Conservation (phyloP, 2,113 vertebrate species). For the Propithecus coquereli region DNA sequence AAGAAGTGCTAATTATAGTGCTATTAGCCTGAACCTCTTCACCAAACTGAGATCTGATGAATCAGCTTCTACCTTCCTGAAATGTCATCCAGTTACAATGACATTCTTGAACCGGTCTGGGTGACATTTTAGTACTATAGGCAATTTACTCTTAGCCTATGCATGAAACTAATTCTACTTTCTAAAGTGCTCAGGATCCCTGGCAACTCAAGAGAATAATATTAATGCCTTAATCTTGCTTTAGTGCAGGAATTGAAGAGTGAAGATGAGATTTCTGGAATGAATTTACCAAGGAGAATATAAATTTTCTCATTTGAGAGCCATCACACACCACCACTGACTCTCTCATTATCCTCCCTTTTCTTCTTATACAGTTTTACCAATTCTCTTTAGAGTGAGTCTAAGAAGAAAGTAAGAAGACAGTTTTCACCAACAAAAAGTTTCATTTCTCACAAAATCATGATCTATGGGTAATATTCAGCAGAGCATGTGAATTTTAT, state of each 20-base stretch:
- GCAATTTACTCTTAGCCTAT: background rate
- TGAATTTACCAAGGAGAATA: conserved; percentile 10
- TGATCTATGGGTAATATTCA: background rate
- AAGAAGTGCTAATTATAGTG: background rate
- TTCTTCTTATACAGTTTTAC: background rate
- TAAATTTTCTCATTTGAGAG: background rate
- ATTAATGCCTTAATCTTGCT: background rate
- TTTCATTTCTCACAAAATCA: background rate
- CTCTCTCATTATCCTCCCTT: background rate
- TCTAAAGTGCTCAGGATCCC: background rate
- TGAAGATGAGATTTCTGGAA: conserved; percentile 23
- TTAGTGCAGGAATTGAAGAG: background rate
- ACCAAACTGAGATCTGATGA: background rate
- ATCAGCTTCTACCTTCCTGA: conserved; percentile 19
- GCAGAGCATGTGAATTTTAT: background rate
- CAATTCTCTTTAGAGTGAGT: background rate
- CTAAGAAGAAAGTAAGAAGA: conserved; percentile 24
- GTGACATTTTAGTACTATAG: background rate
- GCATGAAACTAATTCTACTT: background rate
- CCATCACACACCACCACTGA: background rate
- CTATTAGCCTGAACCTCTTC: background rate
- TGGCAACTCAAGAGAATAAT: background rate
- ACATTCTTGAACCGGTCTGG: background rate
- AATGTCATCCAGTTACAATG: background rate
- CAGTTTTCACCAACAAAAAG: background rate